Percentiles rank a stretch among this genome's conserved stretches.
Evolutionary conservation across 1,140 invertebrate genomes (phyloP).

Genomic region (Onthophagus taurus): DNA sequence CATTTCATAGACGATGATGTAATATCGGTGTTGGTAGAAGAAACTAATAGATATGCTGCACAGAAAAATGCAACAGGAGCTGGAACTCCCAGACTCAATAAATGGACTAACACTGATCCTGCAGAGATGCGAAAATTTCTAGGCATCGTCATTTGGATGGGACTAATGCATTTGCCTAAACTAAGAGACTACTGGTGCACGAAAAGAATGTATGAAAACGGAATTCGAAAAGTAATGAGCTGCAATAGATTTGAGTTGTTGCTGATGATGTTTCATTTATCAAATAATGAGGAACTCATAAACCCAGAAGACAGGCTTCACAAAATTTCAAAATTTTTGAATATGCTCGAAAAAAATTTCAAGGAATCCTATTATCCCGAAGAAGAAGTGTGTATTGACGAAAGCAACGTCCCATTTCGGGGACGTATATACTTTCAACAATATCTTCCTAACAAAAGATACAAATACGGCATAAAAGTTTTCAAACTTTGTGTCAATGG

Average conservation of each 20-base stretch:
- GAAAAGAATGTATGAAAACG: slow-evolving; percentile 3
- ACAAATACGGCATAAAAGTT: slow-evolving; percentile 38
- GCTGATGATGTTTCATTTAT: neutral
- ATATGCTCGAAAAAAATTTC: slow-evolving; percentile 4
- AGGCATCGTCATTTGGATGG: slow-evolving; percentile 8
- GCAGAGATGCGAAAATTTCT: slow-evolving; percentile 3
- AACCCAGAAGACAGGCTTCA: neutral
- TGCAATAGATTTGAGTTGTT: slow-evolving; percentile 6
- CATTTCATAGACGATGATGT: no score
- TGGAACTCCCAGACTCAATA: no score
- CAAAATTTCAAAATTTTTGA: neutral
- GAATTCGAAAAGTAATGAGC: slow-evolving; percentile 1
- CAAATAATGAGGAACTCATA: neutral
- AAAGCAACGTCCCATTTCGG: slow-evolving; percentile 36
- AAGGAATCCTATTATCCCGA: neutral
- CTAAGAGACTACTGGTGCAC: slow-evolving; percentile 1
- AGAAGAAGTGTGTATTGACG: slow-evolving; percentile 25
- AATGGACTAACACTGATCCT: neutral
- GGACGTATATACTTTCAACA: slow-evolving; percentile 34
- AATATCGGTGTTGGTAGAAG: no score
- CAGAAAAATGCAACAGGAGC: slow-evolving; percentile 6
- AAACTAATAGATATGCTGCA: slow-evolving; percentile 9
- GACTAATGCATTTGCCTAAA: slow-evolving; percentile 1
- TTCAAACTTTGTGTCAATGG: slow-evolving; percentile 35
- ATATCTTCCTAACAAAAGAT: slow-evolving; percentile 35